Evolutionary conservation across 2,797 vertebrate genomes (phyloP).

Genomic region (Zonotrichia albicollis): DNA sequence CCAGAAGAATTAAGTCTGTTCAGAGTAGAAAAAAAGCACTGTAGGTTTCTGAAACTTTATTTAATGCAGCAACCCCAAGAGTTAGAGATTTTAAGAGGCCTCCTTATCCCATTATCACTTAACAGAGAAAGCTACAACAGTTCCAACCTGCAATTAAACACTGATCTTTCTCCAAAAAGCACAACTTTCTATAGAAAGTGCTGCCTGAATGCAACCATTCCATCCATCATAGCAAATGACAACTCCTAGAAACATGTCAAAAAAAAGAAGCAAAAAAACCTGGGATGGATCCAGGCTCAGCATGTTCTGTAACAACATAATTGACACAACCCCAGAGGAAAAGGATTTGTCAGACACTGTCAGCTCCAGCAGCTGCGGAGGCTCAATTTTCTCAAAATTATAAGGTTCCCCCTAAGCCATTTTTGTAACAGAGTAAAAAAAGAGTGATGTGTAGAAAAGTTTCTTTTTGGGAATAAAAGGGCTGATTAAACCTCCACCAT

Average conservation of each 20-base stretch:
- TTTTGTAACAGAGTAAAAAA: not conserved
- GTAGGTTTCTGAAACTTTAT: not conserved
- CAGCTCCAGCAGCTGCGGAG: slow-evolving; percentile 15
- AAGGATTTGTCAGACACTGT: slow-evolving; percentile 20
- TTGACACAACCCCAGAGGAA: not conserved
- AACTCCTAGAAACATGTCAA: not conserved
- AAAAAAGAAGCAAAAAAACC: not conserved
- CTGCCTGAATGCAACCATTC: not conserved
- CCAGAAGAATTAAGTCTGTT: not conserved
- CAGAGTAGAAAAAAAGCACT: not conserved
- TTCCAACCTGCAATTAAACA: not conserved
- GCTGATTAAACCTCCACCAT: not conserved
- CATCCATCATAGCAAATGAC: not conserved
- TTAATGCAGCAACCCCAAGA: not conserved
- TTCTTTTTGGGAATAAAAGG: not conserved
- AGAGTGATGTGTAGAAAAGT: not conserved
- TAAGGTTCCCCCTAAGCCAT: not conserved
- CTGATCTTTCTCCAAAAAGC: not conserved
- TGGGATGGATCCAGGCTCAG: not conserved
- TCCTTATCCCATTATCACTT: not conserved
- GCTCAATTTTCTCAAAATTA: slow-evolving; percentile 25
- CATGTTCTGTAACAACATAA: slow-evolving; percentile 10
- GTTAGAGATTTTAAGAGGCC: not conserved
- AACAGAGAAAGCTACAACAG: not conserved
- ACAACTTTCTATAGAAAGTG: not conserved